Base-by-base conservation (phyloP, 1,140 invertebrate species). In the Holcopasites calliopsidis region DNA sequence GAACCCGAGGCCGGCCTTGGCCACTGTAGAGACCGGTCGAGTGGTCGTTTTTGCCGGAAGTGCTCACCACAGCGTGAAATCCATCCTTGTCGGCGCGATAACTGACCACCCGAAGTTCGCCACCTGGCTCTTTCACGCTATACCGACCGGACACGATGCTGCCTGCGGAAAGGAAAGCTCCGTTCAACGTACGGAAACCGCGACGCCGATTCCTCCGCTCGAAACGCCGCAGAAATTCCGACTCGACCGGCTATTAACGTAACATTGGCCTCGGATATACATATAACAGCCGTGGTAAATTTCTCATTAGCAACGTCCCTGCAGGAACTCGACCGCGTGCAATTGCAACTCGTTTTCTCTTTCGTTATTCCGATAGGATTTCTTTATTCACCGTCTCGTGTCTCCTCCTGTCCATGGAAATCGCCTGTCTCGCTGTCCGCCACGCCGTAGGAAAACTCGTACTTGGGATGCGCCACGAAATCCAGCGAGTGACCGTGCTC, bases 381-480 rank as follows among this genome's bases (percentile, higher is more conserved):
- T n/a, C n/a, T n/a, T n/a, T 10, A 76, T 87, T 88, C 77, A 82
- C 94, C 94, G 73, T 94, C 93, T 57, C 94, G 90, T 26, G 92
- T 89, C 82, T 95, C 94, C 38, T 92, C 91, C 82, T 94, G 94
- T 0, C 92, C 91, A 76, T 95, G 94, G 79, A 93, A 92, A 84
- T 94, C 94, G 13, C 93, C 93, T 6, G 94, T 95, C 60, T 92
- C 86, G 33, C 92, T 92, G 77, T 94, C 94, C 84, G 93, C 92
- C 7, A 94, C 94, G 2, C 93, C 94, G 82, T 94, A 95, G 84
- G 94, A 93, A 87, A 94, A 94, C 77, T 92, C 90, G 88, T 94
- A 95, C 78, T 90, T 90, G 8, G 92, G 92, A 74, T 92, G 88
- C 33, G 91, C 92, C 28, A 92, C 84, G 73, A 88, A 90, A 80